Evolutionary conservation across 2,888 invertebrate species (phyloP), one percentile per base, ranked within the genome.

Genomic region (Agrochola circellaris): DNA sequence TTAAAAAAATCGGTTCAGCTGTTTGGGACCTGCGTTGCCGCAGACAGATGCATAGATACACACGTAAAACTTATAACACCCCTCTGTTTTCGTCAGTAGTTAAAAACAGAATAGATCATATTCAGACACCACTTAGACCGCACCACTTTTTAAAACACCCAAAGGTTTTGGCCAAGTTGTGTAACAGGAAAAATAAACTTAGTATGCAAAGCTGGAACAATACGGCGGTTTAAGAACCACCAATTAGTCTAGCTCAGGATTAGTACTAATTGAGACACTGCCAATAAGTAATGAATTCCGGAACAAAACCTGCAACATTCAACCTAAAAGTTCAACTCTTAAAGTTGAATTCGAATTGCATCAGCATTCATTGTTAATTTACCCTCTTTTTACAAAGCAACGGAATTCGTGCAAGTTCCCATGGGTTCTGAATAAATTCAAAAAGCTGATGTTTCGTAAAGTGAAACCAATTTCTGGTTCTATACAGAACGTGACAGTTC

Each of bases 241-340:
- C 89, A 90, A 90, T 91, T 90, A 90, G 88, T 79, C 80, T 78
- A 79, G 76, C 62, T 56, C 61, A 67, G 85, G 90, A 89, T 89
- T 88, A 88, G 84, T 81, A 84, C 85, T 89, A 88, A 90, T 89
- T 87, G 87, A 82, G 85, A 76, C 75, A 65, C 26, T 75, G 62
- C 65, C 75, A 73, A 82, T 83, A 87, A 84, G 70, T 81, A 85
- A 88, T 84, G 79, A 81, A 83, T 71, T 80, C 73, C 56, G 1
- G 0, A 17, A 74, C 48, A 51, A 61, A 38, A 60, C n/a, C 17
- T 34, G 11, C 70, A 58, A 87, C 6, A 78, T 76, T 61, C 34
- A 69, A 79, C 78, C 75, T 73, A 68, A 83, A 26, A 56, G 0
- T 5, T 8, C 0, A 2, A 11, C 0, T 0, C 3, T 42, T 71